Conservation (phyloP, 2,888 invertebrate genomes). For the Catocala nupta region DNA sequence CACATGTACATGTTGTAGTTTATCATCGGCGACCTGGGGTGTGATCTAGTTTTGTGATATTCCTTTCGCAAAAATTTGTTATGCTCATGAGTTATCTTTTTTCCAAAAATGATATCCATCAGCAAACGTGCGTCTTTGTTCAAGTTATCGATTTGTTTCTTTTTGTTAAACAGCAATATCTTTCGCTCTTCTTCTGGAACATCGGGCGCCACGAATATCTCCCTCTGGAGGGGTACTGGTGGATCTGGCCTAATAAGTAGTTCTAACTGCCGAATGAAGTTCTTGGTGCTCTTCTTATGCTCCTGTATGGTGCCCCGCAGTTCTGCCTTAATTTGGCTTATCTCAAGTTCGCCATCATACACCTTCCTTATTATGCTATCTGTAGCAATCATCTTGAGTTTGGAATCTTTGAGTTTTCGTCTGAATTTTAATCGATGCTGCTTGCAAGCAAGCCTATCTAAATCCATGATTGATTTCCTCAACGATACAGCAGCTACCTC, state of each 20-base stretch:
- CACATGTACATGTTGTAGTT: no score
- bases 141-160: not conserved
- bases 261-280: constrained; percentile 4
- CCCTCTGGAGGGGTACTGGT: not conserved
- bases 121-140: constrained; percentile 7
- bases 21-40: not conserved
- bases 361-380: constrained; percentile 14
- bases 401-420: constrained; percentile 1
- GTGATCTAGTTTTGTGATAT: not conserved
- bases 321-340: constrained; percentile 6
- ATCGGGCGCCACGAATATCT: not conserved
- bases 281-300: not conserved
- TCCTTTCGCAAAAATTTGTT: constrained; percentile 2
- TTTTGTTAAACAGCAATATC: constrained; percentile 3
- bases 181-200: constrained; percentile 1
- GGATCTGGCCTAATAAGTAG: not conserved
- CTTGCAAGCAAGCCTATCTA: no score
- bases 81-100: constrained; percentile 7
- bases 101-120: constrained; percentile 9
- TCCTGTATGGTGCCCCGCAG: not conserved
- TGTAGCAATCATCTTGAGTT: constrained; percentile 8
- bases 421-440: not conserved
- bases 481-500: no score
- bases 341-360: constrained; percentile 6
- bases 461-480: no score